Conservation (phyloP, 2,797 vertebrate species). For the Echiichthys vipera region DNA sequence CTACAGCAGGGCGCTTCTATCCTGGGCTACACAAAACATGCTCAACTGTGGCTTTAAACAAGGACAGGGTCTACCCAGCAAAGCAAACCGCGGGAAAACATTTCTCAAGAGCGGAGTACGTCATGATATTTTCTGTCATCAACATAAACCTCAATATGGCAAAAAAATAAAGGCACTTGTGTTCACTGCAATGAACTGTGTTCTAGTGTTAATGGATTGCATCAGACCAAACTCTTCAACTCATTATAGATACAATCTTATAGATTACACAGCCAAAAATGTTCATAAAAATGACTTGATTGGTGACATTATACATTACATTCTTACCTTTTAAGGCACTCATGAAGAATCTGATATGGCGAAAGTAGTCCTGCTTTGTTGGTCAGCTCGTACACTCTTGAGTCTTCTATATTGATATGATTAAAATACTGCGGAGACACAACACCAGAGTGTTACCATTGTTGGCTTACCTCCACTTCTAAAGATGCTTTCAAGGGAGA, state of each 20-base stretch:
- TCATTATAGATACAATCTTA: background rate
- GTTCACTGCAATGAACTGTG: too few relatives aligned
- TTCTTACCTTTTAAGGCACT: conserved; percentile 99
- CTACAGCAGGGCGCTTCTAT: too few relatives aligned
- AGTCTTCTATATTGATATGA: conserved; percentile 99
- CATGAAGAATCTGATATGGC: conserved; percentile 99
- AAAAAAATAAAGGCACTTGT: background rate
- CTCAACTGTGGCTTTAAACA: too few relatives aligned
- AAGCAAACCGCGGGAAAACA: too few relatives aligned
- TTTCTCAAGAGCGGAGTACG: too few relatives aligned
- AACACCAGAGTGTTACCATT: background rate
- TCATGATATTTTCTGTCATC: too few relatives aligned
- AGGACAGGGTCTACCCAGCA: too few relatives aligned
- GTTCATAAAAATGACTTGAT: background rate
- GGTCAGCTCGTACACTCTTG: conserved; percentile 97
- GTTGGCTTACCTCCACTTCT: background rate
- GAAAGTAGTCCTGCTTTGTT: conserved; percentile 99
- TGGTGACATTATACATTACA: background rate
- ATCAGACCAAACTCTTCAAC: background rate
- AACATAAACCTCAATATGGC: background rate
- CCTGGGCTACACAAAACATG: too few relatives aligned
- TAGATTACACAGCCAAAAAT: background rate
- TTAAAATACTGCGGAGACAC: conserved; percentile 95
- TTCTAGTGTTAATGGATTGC: background rate
- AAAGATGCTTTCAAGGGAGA: background rate